Evolutionary conservation across 2,888 invertebrate species (phyloP).

Genomic region (Syritta pipiens): DNA sequence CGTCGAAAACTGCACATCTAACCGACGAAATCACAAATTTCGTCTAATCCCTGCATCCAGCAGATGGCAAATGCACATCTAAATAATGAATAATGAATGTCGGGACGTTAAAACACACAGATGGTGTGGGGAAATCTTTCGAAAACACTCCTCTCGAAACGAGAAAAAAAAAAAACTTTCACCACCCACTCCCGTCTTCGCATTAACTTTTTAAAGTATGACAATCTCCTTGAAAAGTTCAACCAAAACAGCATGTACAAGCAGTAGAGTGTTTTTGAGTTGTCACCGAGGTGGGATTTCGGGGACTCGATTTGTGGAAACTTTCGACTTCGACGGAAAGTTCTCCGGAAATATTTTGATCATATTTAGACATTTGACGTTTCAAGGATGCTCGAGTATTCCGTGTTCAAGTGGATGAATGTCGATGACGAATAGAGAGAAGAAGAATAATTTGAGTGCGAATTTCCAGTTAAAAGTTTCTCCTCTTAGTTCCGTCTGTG

Average conservation of each 20-base stretch:
- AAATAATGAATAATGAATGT: too few species aligned
- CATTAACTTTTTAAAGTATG: constrained; percentile 43
- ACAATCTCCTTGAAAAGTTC: constrained; percentile 47
- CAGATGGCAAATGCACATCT: too few species aligned
- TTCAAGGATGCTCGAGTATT: constrained; percentile 61
- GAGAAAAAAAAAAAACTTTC: too few species aligned
- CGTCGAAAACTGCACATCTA: too few species aligned
- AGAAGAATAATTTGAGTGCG: constrained; percentile 47
- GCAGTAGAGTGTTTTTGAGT: constrained; percentile 55
- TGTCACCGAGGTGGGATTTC: constrained; percentile 52
- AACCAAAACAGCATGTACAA: constrained; percentile 17
- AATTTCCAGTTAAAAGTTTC: constrained; percentile 54
- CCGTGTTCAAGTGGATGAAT: constrained; percentile 60
- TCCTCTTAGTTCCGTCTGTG: background rate
- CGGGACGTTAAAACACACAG: too few species aligned
- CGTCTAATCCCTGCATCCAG: too few species aligned
- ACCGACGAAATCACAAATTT: too few species aligned
- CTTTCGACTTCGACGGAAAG: constrained; percentile 41
- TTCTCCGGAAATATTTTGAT: constrained; percentile 60
- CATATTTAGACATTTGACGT: constrained; percentile 65
- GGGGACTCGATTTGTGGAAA: constrained; percentile 53
- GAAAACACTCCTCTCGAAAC: too few species aligned
- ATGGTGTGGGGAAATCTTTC: too few species aligned
- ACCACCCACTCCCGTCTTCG: background rate
- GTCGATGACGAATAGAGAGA: constrained; percentile 59